These are phyloP conservation scores for Tylochromis polylepis DNA, from an alignment of 2,113 vertebrate species.

Conservation along the genomic window DNA sequence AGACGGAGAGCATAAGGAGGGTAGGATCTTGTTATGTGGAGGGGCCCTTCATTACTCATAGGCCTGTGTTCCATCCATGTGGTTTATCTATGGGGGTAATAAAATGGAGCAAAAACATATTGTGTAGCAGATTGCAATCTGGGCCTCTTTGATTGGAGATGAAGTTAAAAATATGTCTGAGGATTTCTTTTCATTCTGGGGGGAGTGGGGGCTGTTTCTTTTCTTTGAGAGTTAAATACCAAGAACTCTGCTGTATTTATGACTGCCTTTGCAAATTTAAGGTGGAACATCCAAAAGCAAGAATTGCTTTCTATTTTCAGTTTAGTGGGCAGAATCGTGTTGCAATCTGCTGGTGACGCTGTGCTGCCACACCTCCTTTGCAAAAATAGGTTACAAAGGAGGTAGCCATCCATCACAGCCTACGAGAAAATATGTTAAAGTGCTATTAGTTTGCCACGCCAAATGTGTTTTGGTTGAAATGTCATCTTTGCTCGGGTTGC, in stretches of 20 bases:
- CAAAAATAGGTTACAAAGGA: neutral
- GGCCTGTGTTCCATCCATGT: slow-evolving; percentile 55
- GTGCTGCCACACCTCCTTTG: neutral
- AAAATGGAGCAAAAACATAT: slow-evolving; percentile 73
- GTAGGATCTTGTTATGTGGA: slow-evolving; percentile 52
- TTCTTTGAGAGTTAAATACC: slow-evolving; percentile 15
- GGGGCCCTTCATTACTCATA: slow-evolving; percentile 61
- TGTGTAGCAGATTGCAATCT: slow-evolving; percentile 74
- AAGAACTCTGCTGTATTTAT: neutral
- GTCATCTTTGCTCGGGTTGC: neutral
- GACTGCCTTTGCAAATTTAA: neutral
- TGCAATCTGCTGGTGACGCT: slow-evolving; percentile 10
- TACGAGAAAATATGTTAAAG: neutral
- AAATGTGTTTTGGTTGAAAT: neutral
- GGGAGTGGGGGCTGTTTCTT: neutral
- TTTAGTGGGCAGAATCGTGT: slow-evolving; percentile 7
- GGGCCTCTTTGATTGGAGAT: slow-evolving; percentile 65
- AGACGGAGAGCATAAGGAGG: slow-evolving; percentile 37
- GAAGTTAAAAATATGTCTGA: slow-evolving; percentile 56
- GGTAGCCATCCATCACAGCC: neutral
- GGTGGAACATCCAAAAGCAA: neutral
- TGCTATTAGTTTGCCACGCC: neutral
- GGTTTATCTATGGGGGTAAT: slow-evolving; percentile 68
- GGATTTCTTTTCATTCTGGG: slow-evolving; percentile 27
- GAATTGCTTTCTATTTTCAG: slow-evolving; percentile 22